Conservation (phyloP, 2,888 invertebrate genomes). For the Polyommatus iphigenia region DNA sequence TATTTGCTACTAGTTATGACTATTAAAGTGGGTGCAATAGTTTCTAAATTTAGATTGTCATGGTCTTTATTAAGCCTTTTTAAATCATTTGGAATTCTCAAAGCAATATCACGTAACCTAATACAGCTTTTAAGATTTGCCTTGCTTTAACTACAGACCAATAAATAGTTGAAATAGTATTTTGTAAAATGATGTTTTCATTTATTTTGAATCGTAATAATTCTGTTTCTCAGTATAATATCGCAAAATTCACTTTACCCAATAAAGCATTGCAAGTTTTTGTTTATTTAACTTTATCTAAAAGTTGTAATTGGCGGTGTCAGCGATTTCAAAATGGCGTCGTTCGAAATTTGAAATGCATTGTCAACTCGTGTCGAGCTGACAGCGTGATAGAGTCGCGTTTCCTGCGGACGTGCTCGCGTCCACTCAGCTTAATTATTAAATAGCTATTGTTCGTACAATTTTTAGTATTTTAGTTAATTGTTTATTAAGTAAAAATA, state of each 20-base stretch:
- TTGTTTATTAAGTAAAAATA: background rate
- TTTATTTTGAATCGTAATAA: no score
- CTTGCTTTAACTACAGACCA: no score
- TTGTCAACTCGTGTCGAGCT: constrained; percentile 14
- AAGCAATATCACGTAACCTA: no score
- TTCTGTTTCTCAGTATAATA: no score
- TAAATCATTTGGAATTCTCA: background rate
- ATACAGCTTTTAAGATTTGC: no score
- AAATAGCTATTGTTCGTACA: constrained; percentile 19
- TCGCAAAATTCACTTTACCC: no score
- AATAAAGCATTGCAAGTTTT: background rate
- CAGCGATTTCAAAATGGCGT: constrained; percentile 25
- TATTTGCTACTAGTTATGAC: background rate
- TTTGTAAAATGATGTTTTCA: no score
- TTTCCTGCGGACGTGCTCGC: constrained; percentile 17
- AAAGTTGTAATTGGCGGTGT: constrained; percentile 11
- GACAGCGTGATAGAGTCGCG: constrained; percentile 6
- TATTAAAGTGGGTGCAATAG: background rate
- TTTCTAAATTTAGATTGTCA: background rate
- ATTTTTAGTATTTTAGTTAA: background rate
- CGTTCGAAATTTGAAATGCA: constrained; percentile 27
- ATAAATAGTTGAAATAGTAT: no score
- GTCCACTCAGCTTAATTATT: constrained; percentile 11
- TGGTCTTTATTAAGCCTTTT: background rate
- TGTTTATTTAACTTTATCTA: constrained; percentile 6